Evolutionary conservation across 2,888 invertebrate species (phyloP), one percentile per base, ranked within the genome.

Genomic region (Pseudococcus viburni): DNA sequence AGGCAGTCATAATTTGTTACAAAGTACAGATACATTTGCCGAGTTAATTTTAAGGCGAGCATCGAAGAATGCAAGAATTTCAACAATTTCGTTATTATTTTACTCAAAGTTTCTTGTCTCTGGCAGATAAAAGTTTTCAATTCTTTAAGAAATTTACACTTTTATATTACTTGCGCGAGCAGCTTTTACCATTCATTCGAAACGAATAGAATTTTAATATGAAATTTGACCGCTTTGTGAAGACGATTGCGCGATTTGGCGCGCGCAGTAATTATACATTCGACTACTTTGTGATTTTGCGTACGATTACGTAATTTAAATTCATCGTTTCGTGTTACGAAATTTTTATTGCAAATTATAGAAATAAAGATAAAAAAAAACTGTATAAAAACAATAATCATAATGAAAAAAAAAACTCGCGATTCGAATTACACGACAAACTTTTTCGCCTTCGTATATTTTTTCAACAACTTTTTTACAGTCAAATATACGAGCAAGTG

Each of bases 61-160:
- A 33, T 73, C 33, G 73, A 26, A 73, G 33, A 33, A 73, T 73
- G 15, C 33, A 73, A 73, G 33, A 73, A 73, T 73, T 73, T 33
- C 73, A 73, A 73, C 73, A 33, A 73, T 73, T 73, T 73, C 73
- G 73, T 73, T 73, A 73, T 73, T 73, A 64, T 64, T 64, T 64
- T 64, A 64, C 64, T 73, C 33, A 6, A 5, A 33, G 33, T 17
- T 73, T 73, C 39, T 73, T 33, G 73, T 39, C 73, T 33, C 17
- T 15, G 33, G 17, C 73, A 73, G 33, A 73, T 73, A 73, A 73
- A 73, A 73, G 15, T 73, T 73, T 73, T 73, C 73, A 33, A 73
- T 73, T 73, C 73, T 33, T 68, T 33, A 17, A 12, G 33, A 33
- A 33, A 73, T 64, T 64, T 22, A 64, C 64, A 64, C 64, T 64